Base-by-base conservation (phyloP, 2,113 vertebrate genomes). In the Lamprologus ornatipinnis region DNA sequence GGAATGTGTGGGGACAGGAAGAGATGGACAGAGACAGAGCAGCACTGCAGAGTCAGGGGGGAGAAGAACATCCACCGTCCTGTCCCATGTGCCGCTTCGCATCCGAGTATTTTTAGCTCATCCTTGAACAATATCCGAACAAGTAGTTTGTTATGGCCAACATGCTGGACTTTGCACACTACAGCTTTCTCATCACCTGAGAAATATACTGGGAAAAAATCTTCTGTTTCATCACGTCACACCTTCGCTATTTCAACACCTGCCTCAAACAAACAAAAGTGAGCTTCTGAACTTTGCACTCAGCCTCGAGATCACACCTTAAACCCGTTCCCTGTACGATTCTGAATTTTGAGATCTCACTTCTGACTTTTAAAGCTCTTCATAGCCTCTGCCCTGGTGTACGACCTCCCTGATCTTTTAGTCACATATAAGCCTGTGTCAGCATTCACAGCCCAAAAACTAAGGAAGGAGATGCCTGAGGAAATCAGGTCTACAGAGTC, bases 1-100 rank as follows among this genome's bases (percentile, higher is more conserved):
- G 93, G 91, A 95, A 94, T 94, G 92, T 90, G 85, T 86, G 89
- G 90, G 85, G 91, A 93, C 89, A 89, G 91, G 84, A 89, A 91
- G 86, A 91, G 88, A 83, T 55, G 75, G 88, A 91, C 85, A 81
- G 84, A 80, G 78, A 91, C 84, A 81, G 83, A 80, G 82, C 63
- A 21, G 87, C 81, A 82, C 42, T 84, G 90, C 84, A 80, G 84
- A 93, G 84, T 90, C 81, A 11, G 65, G 53, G 21, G 75, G 75
- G 80, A 68, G 81, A 85, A 13, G n/a, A 33, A 68, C 86, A 42
- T 60, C 84, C 57, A 19, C 80, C 6, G 57, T 49, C 58, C 83
- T 14, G 63, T 49, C 65, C 83, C 68, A 53, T 13, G 57, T 80
- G 80, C 63, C 5, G 60, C 75, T 75, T 80, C 73, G 84, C 60